These are phyloP conservation scores for Clistopyga incitator DNA, from an alignment of 2,888 invertebrate species.

Conservation along the genomic window DNA sequence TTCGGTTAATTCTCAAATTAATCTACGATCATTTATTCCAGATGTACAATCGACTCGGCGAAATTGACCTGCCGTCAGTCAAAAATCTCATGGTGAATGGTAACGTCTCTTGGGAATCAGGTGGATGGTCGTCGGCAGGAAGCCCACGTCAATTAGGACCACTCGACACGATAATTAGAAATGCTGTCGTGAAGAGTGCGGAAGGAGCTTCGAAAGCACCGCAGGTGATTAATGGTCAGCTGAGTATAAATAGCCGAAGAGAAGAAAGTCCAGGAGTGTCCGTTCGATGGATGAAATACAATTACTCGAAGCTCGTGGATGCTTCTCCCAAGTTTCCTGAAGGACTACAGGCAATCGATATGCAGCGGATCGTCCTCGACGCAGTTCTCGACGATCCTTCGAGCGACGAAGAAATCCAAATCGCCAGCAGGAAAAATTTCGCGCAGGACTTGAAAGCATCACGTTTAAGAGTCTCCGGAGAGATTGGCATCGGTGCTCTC, in stretches of 20 bases:
- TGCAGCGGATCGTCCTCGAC: slow-evolving; percentile 39
- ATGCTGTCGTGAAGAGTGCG: slow-evolving; percentile 60
- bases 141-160: slow-evolving; percentile 52
- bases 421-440: slow-evolving; percentile 75
- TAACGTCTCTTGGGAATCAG: slow-evolving; percentile 73
- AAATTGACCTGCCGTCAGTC: slow-evolving; percentile 64
- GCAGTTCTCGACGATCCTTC: slow-evolving; percentile 46
- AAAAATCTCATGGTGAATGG: slow-evolving; percentile 72
- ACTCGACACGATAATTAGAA: slow-evolving; percentile 46
- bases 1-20: too few species aligned
- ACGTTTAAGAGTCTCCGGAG: slow-evolving; percentile 67
- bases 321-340: background rate
- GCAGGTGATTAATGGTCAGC: slow-evolving; percentile 9
- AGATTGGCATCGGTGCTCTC: slow-evolving; percentile 70
- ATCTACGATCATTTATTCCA: slow-evolving; percentile 61
- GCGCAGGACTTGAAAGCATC: slow-evolving; percentile 64
- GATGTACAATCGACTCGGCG: slow-evolving; percentile 69
- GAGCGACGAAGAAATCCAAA: slow-evolving; percentile 19
- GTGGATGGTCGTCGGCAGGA: slow-evolving; percentile 67
- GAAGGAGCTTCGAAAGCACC: background rate
- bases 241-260: slow-evolving; percentile 21
- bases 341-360: background rate
- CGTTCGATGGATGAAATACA: slow-evolving; percentile 24
- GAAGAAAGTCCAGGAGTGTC: slow-evolving; percentile 26
- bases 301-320: background rate